Conservation (phyloP, 1,140 invertebrate genomes). For the Limonius californicus region DNA sequence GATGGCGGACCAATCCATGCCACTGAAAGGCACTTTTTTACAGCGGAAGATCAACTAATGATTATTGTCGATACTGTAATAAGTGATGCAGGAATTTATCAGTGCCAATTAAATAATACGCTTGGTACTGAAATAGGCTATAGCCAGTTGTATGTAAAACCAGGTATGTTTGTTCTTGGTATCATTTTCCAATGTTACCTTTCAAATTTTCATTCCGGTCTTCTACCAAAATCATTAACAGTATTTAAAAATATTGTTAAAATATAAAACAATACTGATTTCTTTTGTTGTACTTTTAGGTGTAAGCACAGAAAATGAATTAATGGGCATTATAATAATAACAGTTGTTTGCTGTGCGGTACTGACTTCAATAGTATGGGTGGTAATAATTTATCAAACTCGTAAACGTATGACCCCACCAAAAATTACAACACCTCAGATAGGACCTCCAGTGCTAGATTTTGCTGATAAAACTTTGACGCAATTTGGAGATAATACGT, state of each 20-base stretch:
- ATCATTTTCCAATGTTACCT: no score
- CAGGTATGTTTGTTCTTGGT: conserved; percentile 48
- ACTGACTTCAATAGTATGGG: conserved; percentile 86
- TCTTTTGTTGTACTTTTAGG: conserved; percentile 30
- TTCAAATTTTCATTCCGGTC: no score
- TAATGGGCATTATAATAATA: conserved; percentile 82
- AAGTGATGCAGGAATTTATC: conserved; percentile 79
- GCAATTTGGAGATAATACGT: conserved; percentile 37
- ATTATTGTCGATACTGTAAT: conserved; percentile 77
- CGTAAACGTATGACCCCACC: conserved; percentile 54
- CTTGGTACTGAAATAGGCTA: conserved; percentile 62
- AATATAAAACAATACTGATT: not conserved
- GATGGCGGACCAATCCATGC: conserved; percentile 69
- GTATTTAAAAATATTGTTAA: no score
- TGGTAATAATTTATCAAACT: conserved; percentile 87
- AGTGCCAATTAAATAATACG: conserved; percentile 84
- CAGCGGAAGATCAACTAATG: conserved; percentile 79
- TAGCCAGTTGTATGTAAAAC: conserved; percentile 53
- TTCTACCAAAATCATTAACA: no score
- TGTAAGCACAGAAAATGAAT: conserved; percentile 53
- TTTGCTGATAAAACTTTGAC: conserved; percentile 19
- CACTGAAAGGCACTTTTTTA: conserved; percentile 74
- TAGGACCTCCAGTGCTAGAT: conserved; percentile 6
- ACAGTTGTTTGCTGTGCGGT: conserved; percentile 87
- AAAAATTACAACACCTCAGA: conserved; percentile 4